Conservation (phyloP, 2,113 vertebrate genomes). For the Microcebus jonahi region DNA sequence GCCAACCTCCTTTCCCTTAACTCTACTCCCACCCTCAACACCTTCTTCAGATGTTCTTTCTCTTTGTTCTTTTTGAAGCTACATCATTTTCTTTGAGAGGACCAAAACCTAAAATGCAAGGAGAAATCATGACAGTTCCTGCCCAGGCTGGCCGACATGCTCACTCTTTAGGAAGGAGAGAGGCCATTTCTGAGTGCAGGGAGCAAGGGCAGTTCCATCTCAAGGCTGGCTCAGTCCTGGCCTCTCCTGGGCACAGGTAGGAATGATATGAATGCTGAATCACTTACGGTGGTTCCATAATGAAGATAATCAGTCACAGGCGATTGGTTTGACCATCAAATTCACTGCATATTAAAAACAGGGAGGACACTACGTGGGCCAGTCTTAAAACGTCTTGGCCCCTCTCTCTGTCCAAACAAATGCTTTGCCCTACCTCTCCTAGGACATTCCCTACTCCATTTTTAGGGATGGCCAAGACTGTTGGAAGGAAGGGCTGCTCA, state of each 20-base stretch:
- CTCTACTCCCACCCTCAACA: not conserved
- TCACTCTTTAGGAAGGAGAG: not conserved
- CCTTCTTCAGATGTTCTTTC: not conserved
- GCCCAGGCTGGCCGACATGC: conserved; percentile 23
- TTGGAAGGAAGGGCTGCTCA: conserved; percentile 76
- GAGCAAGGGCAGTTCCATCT: conserved; percentile 69
- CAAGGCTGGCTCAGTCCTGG: conserved; percentile 78
- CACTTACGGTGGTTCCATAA: conserved; percentile 73
- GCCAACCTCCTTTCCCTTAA: not conserved
- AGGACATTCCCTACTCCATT: conserved; percentile 36
- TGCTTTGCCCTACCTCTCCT: not conserved
- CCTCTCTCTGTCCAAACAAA: not conserved
- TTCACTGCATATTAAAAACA: conserved; percentile 63
- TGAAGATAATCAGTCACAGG: conserved; percentile 73
- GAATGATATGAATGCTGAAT: conserved; percentile 79
- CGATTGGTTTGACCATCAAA: conserved; percentile 62
- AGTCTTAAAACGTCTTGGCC: conserved; percentile 23
- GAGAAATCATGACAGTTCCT: conserved; percentile 51
- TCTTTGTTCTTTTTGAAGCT: not conserved
- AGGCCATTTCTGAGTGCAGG: conserved; percentile 54
- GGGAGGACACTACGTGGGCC: not conserved
- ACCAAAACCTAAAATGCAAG: not conserved
- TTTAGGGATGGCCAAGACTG: conserved; percentile 37
- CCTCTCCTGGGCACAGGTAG: conserved; percentile 82
- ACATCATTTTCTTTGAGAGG: conserved; percentile 14